These are phyloP conservation scores for Drosophila colorata DNA, from an alignment of 2,888 invertebrate species.

Conservation along the genomic window DNA sequence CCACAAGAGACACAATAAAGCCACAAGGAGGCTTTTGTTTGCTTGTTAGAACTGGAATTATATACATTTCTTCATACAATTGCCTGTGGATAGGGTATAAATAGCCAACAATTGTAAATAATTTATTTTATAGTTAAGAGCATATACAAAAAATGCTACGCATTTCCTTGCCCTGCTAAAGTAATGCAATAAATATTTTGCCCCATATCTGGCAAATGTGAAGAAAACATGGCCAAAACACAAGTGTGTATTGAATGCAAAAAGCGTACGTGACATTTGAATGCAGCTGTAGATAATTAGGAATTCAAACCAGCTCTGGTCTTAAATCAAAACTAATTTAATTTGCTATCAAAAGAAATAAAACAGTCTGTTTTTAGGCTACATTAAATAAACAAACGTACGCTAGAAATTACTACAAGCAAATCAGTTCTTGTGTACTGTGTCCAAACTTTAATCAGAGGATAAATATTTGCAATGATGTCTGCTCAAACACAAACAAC, in stretches of 20 bases:
- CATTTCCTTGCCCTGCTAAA: constrained; percentile 1
- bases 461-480: constrained; percentile 53
- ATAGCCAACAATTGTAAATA: background rate
- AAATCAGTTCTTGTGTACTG: background rate
- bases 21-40: background rate
- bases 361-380: too few relatives aligned
- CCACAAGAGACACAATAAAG: background rate
- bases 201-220: background rate
- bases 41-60: constrained; percentile 1
- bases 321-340: constrained; percentile 1
- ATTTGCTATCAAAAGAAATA: background rate
- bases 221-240: constrained; percentile 2
- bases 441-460: constrained; percentile 8
- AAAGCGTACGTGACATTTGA: constrained; percentile 12
- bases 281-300: constrained; percentile 6
- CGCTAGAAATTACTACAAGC: background rate
- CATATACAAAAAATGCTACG: background rate
- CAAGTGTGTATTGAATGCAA: background rate
- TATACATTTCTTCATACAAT: background rate
- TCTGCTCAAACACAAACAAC: constrained; percentile 43
- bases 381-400: background rate
- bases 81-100: background rate
- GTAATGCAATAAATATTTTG: constrained; percentile 2
- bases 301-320: background rate
- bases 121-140: background rate